Base-by-base conservation (phyloP, 2,113 vertebrate species). In the Antigone vipio region DNA sequence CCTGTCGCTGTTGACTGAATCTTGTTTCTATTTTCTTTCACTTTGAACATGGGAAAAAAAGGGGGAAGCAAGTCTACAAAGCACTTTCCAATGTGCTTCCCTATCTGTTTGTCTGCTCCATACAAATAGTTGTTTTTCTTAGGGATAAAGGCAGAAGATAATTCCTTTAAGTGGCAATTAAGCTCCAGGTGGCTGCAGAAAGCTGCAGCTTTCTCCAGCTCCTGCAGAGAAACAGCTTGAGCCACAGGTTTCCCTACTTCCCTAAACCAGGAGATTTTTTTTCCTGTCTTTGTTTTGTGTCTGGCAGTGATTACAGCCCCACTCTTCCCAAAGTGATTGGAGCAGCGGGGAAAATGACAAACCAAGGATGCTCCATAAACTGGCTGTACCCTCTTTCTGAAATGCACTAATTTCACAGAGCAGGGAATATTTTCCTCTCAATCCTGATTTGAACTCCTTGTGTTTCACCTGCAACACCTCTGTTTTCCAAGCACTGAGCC, bases 101-200 rank as follows among this genome's bases (percentile, higher is more conserved):
- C 83, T 87, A 4, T 81, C 81, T 83, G 40, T 60, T 93, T 89
- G 76, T 44, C 91, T 89, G 72, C 68, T 87, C 67, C 16, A 1
- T 26, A 72, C 74, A 88, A 95, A 95, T 3, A 80, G 63, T 72
- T 89, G 90, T 45, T 93, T 94, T 95, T 93, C 90, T 75, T 58
- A 44, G 72, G 92, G 76, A 73, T 87, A 75, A 92, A 96, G 84
- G 63, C 75, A 74, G 63, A 73, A 95, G 89, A 88, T 83, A 95
- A 97, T 95, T 95, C 78, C 85, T 95, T 85, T 96, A 96, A 97
- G 95, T 92, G 86, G 89, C 95, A 97, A 23, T 95, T 97, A 93
- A 96, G 88, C 94, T 92, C 91, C 85, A 78, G 92, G 93, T 72
- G 68, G 92, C 64, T 91, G 72, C 49, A 71, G 74, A 80, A 95